Percentiles rank a stretch among this genome's conserved stretches.
phyloP scores from a whole-genome alignment of 2,113 vertebrate genomes.

The Poicephalus meyeri region DNA sequence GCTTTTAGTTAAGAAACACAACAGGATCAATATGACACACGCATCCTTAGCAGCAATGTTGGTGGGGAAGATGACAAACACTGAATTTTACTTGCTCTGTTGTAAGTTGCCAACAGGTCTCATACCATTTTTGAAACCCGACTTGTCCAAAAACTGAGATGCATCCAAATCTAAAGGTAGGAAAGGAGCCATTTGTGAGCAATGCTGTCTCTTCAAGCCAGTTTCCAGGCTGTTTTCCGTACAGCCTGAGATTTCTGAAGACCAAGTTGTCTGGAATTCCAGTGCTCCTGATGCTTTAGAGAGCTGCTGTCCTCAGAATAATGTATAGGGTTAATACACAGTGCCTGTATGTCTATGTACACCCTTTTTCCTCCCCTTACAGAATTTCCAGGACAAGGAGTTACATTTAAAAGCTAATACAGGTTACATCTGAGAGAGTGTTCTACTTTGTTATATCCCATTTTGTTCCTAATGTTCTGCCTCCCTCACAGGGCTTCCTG shows the following conservation, averaged over 20 bases:
- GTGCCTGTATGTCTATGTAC: not conserved
- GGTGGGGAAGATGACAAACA: rapidly evolving
- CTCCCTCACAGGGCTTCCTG: not conserved
- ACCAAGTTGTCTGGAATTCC: not conserved
- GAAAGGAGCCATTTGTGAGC: not conserved
- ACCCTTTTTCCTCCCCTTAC: not conserved
- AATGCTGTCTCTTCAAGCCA: not conserved
- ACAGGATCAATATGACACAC: not conserved
- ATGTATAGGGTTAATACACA: rapidly evolving
- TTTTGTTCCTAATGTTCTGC: not conserved
- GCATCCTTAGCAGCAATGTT: not conserved
- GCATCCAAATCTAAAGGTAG: not conserved
- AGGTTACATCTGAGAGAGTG: not conserved
- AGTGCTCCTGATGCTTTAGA: not conserved
- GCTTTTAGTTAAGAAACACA: not conserved
- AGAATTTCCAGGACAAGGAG: not conserved
- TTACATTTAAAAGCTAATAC: not conserved
- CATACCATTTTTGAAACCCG: not conserved
- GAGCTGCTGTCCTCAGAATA: not conserved
- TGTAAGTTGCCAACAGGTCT: not conserved
- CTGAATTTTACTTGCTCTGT: not conserved
- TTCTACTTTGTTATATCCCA: not conserved
- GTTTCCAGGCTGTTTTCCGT: not conserved
- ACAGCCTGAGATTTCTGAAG: not conserved
- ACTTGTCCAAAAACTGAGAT: not conserved